Percentiles rank a stretch among this genome's conserved stretches.
Conservation (phyloP, 64 coral and sea anemone species). For the Porites australiensis region DNA sequence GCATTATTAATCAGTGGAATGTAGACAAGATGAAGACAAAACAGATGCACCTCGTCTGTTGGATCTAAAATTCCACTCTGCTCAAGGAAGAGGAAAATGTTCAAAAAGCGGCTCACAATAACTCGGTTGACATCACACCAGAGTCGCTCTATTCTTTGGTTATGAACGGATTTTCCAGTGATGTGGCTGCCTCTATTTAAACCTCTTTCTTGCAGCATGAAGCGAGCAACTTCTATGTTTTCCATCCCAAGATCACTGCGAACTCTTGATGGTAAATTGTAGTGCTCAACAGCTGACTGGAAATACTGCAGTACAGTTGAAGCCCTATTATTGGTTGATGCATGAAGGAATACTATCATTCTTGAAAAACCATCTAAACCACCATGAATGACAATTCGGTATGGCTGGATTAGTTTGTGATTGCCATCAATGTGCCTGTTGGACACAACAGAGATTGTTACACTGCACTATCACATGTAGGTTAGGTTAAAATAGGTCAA, state of each 20-base stretch:
- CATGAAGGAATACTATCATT: constrained; percentile 52
- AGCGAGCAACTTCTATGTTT: neutral
- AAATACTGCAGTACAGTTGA: too few species aligned
- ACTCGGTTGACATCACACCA: constrained; percentile 66
- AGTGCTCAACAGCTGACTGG: too few species aligned
- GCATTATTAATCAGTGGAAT: too few species aligned
- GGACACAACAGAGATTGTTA: too few species aligned
- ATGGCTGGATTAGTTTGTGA: constrained; percentile 63
- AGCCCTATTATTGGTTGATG: too few species aligned
- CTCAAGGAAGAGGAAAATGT: constrained; percentile 69
- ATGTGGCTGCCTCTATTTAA: constrained; percentile 61
- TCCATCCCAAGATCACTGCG: too few species aligned
- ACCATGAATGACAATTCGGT: constrained; percentile 64
- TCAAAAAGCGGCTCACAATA: constrained; percentile 31
- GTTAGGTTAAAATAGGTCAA: too few species aligned
- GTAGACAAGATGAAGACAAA: constrained; percentile 59
- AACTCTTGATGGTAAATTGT: too few species aligned
- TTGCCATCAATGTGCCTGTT: constrained; percentile 75
- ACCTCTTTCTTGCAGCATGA: constrained; percentile 52
- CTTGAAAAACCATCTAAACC: constrained; percentile 66
- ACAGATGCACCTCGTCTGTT: constrained; percentile 61
- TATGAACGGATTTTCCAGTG: constrained; percentile 52
- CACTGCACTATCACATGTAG: too few species aligned
- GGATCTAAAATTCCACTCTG: constrained; percentile 49
- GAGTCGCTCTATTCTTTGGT: constrained; percentile 51